Conservation (phyloP, 2,888 invertebrate species). For the Tillus elongatus region DNA sequence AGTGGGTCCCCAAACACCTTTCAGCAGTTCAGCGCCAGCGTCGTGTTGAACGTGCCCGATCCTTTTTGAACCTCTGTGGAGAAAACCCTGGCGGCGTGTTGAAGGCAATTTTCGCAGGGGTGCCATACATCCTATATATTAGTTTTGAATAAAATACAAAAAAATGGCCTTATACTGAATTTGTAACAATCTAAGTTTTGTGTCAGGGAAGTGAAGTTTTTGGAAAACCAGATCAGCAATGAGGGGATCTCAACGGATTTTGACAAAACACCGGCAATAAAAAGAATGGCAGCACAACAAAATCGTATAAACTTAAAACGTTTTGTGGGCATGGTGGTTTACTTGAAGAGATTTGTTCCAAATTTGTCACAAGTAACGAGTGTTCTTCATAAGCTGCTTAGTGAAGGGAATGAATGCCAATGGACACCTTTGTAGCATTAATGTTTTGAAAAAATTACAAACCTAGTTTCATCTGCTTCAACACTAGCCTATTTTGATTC, state of each 20-base stretch:
- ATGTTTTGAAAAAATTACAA: constrained; percentile 6
- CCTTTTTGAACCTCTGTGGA: no score
- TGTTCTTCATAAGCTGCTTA: constrained; percentile 13
- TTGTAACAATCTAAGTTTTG: not conserved
- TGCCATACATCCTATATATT: no score
- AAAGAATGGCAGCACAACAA: not conserved
- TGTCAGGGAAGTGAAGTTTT: not conserved
- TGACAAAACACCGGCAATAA: not conserved
- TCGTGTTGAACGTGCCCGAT: no score
- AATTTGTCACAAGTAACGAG: constrained; percentile 10
- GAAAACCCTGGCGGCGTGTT: no score
- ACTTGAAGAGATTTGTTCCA: not conserved
- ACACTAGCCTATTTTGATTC: constrained; percentile 3
- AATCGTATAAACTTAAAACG: not conserved
- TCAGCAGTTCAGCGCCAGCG: no score
- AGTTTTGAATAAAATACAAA: no score
- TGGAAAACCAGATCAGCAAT: not conserved
- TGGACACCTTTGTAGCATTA: constrained; percentile 11
- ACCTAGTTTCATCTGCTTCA: constrained; percentile 6
- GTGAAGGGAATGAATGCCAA: constrained; percentile 13
- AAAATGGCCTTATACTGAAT: not conserved
- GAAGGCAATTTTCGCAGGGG: no score
- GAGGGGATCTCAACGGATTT: not conserved
- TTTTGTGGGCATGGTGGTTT: not conserved
- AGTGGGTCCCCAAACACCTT: no score